Base-by-base conservation (phyloP, 1,140 invertebrate species). In the Lordiphosa mommai region DNA sequence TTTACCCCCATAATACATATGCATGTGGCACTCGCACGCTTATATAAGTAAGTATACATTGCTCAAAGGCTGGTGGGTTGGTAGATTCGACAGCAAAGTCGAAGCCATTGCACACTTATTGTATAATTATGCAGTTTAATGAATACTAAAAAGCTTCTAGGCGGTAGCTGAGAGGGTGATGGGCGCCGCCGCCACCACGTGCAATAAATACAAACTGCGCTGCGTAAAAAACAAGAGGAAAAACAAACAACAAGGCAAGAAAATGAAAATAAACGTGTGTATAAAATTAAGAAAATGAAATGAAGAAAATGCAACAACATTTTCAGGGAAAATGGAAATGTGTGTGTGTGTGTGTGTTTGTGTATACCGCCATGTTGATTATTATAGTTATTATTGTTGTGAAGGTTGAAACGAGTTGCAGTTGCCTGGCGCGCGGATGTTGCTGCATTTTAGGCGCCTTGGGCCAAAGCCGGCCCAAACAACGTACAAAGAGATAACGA, bases 71-170 rank as follows among this genome's bases (percentile, higher is more conserved):
- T 29, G 4, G 10, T n/a, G 30, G 1, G 14, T 5, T 12, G 8
- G 27, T 2, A 23, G 52, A 3, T 6, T 8, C n/a, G 10, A 36
- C 46, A 30, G 61, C 43, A 47, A 60, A 65, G 59, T 70, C 66
- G 57, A 58, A 84, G 77, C 50, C 66, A 77, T 70, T 82, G 76
- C 76, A 76, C 71, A 76, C 71, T 84, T 82, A 80, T 80, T 80
- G 76, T 80, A 80, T 80, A 80, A 80, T 80, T 80, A 82, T 82
- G 74, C 77, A 80, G 73, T 80, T 80, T 80, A 80, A 80, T 80
- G 74, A 80, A 80, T 80, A 80, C 71, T 80, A 80, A 80, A 80
- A 82, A 82, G 76, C 41, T 80, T 41, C 17, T 27, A 30, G 52
- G 16, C 14, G 17, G 49, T 6, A 13, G 16, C 9, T 10, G 7